Conservation (phyloP, 2,888 invertebrate genomes). For the Celastrina argiolus region DNA sequence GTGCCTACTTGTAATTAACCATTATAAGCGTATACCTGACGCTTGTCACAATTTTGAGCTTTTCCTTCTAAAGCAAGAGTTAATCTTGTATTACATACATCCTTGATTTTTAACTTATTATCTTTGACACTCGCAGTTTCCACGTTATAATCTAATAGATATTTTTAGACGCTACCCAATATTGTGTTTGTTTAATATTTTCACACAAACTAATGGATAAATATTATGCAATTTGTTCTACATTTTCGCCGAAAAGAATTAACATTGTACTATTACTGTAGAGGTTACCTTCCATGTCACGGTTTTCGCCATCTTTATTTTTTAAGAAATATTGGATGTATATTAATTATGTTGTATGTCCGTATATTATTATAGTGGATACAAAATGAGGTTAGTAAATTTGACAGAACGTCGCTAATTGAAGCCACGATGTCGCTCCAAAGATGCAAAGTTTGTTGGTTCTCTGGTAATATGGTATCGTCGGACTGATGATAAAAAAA, state of each 20-base stretch:
- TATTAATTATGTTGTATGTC: constrained; percentile 11
- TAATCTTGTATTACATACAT: neutral
- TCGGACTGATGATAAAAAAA: constrained; percentile 7
- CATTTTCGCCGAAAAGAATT: too few relatives aligned
- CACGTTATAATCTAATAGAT: too few relatives aligned
- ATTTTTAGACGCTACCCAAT: too few relatives aligned
- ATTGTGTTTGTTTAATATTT: too few relatives aligned
- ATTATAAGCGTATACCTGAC: neutral
- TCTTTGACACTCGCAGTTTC: too few relatives aligned
- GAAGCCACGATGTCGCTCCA: constrained; percentile 7
- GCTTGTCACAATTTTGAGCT: neutral
- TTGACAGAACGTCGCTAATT: constrained; percentile 10
- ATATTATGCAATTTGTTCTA: too few relatives aligned
- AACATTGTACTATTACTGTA: too few relatives aligned
- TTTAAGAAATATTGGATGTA: neutral
- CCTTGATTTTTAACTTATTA: too few relatives aligned
- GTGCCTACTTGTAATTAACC: neutral
- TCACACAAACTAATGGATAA: too few relatives aligned
- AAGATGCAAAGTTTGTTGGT: constrained; percentile 13
- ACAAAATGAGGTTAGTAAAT: constrained; percentile 19
- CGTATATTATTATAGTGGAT: constrained; percentile 21
- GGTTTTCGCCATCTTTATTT: neutral
- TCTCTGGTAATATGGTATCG: constrained; percentile 3
- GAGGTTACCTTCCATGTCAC: neutral
- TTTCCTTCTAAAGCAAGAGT: neutral